These are phyloP conservation scores for Acanthosepion esculentum DNA, from an alignment of 2,888 invertebrate species.

Conservation along the genomic window DNA sequence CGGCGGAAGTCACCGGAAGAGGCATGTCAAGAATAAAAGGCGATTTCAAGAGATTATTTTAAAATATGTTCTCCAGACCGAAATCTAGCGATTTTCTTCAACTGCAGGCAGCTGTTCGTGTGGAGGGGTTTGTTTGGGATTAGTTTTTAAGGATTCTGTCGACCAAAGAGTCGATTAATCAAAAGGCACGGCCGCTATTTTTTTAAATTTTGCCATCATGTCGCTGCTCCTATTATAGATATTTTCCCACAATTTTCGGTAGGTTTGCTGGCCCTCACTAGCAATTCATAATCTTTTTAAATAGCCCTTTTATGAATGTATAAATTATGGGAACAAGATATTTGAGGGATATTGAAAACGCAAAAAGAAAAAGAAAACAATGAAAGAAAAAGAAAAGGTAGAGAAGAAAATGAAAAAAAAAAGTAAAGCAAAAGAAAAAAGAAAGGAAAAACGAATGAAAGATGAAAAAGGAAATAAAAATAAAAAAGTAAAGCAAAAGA, in stretches of 20 bases:
- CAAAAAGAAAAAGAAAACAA: background rate
- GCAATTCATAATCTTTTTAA: background rate
- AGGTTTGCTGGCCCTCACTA: background rate
- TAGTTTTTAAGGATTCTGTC: background rate
- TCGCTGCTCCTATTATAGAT: background rate
- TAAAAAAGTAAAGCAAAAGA: too few species aligned
- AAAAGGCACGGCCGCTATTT: background rate
- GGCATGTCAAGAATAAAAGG: conserved; percentile 1
- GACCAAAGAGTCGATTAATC: background rate
- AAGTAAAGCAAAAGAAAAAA: background rate
- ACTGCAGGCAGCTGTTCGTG: background rate
- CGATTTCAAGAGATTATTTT: background rate
- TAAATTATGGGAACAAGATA: background rate
- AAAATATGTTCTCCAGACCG: background rate
- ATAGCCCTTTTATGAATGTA: background rate
- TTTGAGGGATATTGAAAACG: background rate
- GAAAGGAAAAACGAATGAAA: background rate
- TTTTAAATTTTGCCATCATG: background rate
- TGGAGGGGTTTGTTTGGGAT: background rate
- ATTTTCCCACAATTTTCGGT: background rate
- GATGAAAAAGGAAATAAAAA: too few species aligned
- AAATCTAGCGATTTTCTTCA: background rate
- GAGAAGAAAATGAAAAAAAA: background rate
- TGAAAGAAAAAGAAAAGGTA: background rate
- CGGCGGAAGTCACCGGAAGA: background rate